Evolutionary conservation across 2,797 vertebrate genomes (phyloP).

Genomic region (Poeciliopsis paucimaculata): DNA sequence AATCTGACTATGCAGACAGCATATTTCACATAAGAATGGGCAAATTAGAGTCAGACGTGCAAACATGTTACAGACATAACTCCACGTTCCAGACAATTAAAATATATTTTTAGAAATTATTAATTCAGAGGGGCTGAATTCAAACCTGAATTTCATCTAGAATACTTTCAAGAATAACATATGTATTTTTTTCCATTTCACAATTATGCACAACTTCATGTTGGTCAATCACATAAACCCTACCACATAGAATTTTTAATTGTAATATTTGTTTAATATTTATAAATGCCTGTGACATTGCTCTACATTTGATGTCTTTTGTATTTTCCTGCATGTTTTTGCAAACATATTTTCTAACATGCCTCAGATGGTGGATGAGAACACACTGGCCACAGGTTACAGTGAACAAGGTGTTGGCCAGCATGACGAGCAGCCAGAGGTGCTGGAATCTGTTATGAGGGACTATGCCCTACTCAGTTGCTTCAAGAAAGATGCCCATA

Average conservation of each 20-base stretch:
- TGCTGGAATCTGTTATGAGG: slow-evolving; percentile 75
- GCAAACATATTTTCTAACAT: slow-evolving; percentile 6
- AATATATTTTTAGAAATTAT: not conserved
- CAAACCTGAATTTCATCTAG: not conserved
- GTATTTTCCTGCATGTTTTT: not conserved
- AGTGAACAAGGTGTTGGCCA: slow-evolving; percentile 53
- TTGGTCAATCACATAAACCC: not conserved
- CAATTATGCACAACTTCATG: not conserved
- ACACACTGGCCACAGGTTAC: slow-evolving; percentile 40
- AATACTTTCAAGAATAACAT: not conserved
- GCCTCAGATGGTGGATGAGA: slow-evolving; percentile 78
- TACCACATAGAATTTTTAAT: not conserved
- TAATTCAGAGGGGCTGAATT: not conserved
- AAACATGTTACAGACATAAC: not conserved
- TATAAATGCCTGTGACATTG: not conserved
- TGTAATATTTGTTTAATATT: not conserved
- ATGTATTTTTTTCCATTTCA: not conserved
- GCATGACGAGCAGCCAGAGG: slow-evolving; percentile 62
- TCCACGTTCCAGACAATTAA: not conserved
- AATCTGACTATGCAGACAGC: not conserved
- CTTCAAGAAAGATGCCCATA: slow-evolving; percentile 84
- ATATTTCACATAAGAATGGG: not conserved
- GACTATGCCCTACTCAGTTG: slow-evolving; percentile 78
- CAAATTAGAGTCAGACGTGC: not conserved
- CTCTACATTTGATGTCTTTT: not conserved